These are phyloP conservation scores for Micronycteris hirsuta DNA, from an alignment of 2,113 vertebrate genomes.

Conservation along the genomic window DNA sequence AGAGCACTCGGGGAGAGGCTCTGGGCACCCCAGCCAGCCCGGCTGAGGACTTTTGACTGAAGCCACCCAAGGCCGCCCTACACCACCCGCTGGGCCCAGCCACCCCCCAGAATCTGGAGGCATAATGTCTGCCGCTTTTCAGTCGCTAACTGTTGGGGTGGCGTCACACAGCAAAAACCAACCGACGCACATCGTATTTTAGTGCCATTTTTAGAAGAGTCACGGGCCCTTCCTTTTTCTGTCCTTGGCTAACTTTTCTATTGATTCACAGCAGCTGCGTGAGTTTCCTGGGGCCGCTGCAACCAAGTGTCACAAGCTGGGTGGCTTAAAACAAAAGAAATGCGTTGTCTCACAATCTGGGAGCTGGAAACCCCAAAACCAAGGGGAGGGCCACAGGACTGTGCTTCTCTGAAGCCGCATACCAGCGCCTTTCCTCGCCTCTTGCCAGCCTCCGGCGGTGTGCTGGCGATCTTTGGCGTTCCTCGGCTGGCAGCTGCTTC, in stretches of 20 bases:
- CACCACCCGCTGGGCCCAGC: not conserved
- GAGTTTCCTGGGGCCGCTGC: not conserved
- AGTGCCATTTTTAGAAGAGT: not conserved
- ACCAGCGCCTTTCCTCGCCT: not conserved
- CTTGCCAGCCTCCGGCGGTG: not conserved
- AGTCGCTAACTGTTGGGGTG: not conserved
- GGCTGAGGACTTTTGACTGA: not conserved
- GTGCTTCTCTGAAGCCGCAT: not conserved
- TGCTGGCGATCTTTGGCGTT: not conserved
- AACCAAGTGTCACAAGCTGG: not conserved
- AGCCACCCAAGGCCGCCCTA: too few species aligned
- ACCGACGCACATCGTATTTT: not conserved
- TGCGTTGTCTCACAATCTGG: not conserved
- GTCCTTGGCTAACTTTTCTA: not conserved
- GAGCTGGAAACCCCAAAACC: not conserved
- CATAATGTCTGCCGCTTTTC: not conserved
- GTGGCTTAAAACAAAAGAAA: not conserved
- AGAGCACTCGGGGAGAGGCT: not conserved
- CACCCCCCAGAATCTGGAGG: not conserved
- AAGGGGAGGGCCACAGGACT: too few species aligned
- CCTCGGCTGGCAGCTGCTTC: not conserved
- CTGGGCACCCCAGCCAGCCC: accelerated
- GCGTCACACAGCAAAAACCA: not conserved
- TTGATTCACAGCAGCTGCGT: not conserved
- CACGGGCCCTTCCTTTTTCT: not conserved